These are phyloP conservation scores for Penelope pileata DNA, from an alignment of 2,113 vertebrate genomes.

Conservation along the genomic window DNA sequence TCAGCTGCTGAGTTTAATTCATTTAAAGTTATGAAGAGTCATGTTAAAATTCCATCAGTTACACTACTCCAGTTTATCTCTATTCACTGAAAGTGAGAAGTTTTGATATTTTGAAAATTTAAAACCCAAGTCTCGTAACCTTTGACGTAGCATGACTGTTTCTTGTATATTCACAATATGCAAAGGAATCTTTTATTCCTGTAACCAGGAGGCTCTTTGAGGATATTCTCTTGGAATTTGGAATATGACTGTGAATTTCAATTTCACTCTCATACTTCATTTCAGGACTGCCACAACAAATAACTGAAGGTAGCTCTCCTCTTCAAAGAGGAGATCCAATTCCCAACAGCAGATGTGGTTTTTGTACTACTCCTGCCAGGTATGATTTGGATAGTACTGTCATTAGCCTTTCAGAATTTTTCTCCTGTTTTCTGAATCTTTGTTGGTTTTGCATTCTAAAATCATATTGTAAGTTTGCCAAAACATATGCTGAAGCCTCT, in stretches of 20 bases:
- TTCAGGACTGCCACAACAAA: slow-evolving; percentile 52
- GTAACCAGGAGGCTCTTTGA: background rate
- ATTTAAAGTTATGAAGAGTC: background rate
- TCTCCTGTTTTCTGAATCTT: background rate
- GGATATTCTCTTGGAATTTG: background rate
- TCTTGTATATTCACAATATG: background rate
- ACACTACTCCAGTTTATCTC: background rate
- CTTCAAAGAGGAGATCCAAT: slow-evolving; percentile 28
- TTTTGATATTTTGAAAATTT: background rate
- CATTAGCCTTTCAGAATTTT: background rate
- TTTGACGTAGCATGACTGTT: background rate
- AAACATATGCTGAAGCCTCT: background rate
- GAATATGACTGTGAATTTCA: slow-evolving; percentile 35
- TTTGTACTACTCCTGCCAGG: slow-evolving; percentile 48
- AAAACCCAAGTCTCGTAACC: background rate
- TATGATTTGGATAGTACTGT: slow-evolving; percentile 37
- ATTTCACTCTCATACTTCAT: slow-evolving; percentile 52
- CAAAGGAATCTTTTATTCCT: background rate
- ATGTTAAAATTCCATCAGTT: background rate
- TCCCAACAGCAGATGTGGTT: slow-evolving; percentile 56
- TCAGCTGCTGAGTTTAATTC: background rate
- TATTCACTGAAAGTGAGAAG: background rate
- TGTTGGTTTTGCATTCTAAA: background rate
- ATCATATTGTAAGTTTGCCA: background rate
- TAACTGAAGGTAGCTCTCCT: slow-evolving; percentile 24